Evolutionary conservation across 2,113 vertebrate species (phyloP).

Genomic region (Lipophrys pholis): DNA sequence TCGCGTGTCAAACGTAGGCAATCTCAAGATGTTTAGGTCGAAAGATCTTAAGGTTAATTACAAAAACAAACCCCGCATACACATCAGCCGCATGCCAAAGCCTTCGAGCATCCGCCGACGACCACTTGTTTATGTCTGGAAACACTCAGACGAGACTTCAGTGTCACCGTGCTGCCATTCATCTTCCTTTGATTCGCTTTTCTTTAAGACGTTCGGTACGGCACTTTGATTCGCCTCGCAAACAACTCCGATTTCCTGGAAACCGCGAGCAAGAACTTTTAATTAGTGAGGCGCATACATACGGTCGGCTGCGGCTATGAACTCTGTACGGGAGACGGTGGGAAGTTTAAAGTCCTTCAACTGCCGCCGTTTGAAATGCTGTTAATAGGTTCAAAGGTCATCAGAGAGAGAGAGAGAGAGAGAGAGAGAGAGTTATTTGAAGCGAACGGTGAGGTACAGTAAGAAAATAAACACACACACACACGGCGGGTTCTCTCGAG

Average conservation of each 20-base stretch:
- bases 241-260: slow-evolving; percentile 26
- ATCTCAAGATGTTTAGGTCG: too few relatives aligned
- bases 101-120: slow-evolving; percentile 12
- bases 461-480: slow-evolving; percentile 17
- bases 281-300: slow-evolving; percentile 2
- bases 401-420: background rate
- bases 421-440: background rate
- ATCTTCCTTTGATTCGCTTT: slow-evolving; percentile 34
- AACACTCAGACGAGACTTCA: slow-evolving; percentile 19
- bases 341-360: slow-evolving; percentile 58
- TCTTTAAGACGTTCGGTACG: slow-evolving; percentile 11
- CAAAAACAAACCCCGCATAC: too few relatives aligned
- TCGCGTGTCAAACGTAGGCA: too few relatives aligned
- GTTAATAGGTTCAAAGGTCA: slow-evolving; percentile 32
- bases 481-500: background rate
- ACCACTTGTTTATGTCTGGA: slow-evolving; percentile 16
- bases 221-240: slow-evolving; percentile 30
- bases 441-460: too few relatives aligned
- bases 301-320: background rate
- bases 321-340: background rate
- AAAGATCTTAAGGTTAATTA: too few relatives aligned
- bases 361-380: background rate
- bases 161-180: slow-evolving; percentile 6
- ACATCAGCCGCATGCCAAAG: background rate
- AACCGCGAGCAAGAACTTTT: slow-evolving; percentile 11